Evolutionary conservation across 1,140 invertebrate species (phyloP).

Genomic region (Nasonia vitripennis): DNA sequence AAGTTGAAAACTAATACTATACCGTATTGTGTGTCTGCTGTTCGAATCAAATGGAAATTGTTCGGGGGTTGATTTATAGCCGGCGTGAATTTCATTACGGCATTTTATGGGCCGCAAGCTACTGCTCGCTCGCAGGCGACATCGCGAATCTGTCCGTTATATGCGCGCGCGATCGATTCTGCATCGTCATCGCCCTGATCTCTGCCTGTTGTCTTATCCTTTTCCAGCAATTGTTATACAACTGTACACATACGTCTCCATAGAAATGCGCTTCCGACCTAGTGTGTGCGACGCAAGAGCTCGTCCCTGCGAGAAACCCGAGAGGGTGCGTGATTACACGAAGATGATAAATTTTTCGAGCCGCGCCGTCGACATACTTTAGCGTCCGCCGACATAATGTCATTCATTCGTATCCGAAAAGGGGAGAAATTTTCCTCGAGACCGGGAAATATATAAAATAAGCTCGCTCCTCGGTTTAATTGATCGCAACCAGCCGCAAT

Average conservation of each 20-base stretch:
- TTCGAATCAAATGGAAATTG: slow-evolving; percentile 50
- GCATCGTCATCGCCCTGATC: no score
- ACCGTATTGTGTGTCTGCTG: slow-evolving; percentile 53
- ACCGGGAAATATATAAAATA: no score
- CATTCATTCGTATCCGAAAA: no score
- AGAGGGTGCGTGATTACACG: no score
- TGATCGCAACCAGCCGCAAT: slow-evolving; percentile 63
- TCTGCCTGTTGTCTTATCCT: no score
- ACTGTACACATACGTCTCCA: not conserved
- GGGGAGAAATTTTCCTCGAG: no score
- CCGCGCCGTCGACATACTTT: no score
- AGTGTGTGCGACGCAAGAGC: no score
- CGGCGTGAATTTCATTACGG: slow-evolving; percentile 32
- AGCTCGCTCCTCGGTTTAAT: slow-evolving; percentile 23
- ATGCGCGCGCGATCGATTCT: no score
- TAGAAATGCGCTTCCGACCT: not conserved
- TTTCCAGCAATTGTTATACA: no score
- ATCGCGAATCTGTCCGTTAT: no score
- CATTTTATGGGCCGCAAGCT: slow-evolving; percentile 44
- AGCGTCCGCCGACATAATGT: no score
- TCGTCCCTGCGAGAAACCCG: slow-evolving; percentile 52
- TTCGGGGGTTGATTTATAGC: slow-evolving; percentile 42
- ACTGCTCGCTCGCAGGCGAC: not conserved
- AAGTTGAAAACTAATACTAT: not conserved
- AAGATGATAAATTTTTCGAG: not conserved